These are phyloP conservation scores for Rynchops niger DNA, from an alignment of 2,113 vertebrate species.

Conservation along the genomic window DNA sequence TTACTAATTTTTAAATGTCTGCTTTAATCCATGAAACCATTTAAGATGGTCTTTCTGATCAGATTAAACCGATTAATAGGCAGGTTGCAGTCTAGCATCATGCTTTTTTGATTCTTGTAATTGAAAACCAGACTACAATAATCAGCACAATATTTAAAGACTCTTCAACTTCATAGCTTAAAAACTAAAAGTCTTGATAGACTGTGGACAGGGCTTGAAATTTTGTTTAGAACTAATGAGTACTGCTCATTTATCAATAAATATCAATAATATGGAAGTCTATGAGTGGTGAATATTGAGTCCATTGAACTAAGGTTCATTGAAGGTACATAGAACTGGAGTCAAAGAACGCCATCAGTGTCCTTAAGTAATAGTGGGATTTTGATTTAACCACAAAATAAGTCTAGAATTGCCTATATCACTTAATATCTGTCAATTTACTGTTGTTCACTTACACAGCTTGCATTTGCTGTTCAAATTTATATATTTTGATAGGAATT, in stretches of 20 bases:
- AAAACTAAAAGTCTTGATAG: not conserved
- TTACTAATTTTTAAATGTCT: not conserved
- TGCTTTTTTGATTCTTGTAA: not conserved
- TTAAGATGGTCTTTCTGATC: not conserved
- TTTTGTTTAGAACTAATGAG: not conserved
- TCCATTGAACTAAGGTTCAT: not conserved
- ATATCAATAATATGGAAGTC: not conserved
- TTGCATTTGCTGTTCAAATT: not conserved
- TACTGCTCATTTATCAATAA: not conserved
- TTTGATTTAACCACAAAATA: not conserved
- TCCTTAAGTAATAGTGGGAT: not conserved
- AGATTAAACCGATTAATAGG: not conserved
- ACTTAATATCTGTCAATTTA: not conserved
- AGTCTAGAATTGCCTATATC: not conserved
- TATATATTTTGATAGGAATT: not conserved
- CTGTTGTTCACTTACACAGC: not conserved
- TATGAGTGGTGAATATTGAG: not conserved
- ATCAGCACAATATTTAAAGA: not conserved
- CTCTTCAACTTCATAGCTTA: not conserved
- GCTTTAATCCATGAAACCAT: not conserved
- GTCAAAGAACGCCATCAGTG: not conserved
- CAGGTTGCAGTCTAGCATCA: not conserved
- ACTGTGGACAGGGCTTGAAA: not conserved
- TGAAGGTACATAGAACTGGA: not conserved
- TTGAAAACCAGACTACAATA: not conserved